Percentiles rank a stretch among this genome's conserved stretches.
Conservation (phyloP, 2,113 vertebrate genomes). For the Halcyon senegalensis region DNA sequence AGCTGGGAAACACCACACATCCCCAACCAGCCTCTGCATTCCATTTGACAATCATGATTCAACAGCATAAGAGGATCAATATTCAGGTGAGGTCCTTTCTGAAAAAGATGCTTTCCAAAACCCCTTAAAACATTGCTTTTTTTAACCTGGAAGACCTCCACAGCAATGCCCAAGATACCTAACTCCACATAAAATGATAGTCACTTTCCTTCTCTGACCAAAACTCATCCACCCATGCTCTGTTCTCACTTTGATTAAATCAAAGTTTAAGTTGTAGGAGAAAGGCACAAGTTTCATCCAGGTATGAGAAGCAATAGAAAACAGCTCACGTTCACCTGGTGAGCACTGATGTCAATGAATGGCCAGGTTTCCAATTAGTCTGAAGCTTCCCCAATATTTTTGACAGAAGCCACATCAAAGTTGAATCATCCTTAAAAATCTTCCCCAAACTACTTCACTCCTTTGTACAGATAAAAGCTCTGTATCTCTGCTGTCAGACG, state of each 20-base stretch:
- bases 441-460: not conserved
- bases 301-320: not conserved
- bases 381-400: not conserved
- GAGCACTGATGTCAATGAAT: not conserved
- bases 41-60: rapidly evolving
- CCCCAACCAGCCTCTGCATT: not conserved
- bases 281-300: not conserved
- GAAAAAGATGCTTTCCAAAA: not conserved
- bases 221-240: not conserved
- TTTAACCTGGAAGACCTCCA: not conserved
- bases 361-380: not conserved
- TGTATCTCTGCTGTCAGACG: not conserved
- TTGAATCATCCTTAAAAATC: not conserved
- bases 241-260: not conserved
- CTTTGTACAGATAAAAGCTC: not conserved
- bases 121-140: not conserved
- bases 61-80: not conserved
- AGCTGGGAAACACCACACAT: rapidly evolving
- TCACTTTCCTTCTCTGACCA: not conserved
- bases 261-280: not conserved
- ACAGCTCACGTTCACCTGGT: not conserved
- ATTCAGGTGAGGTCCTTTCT: not conserved
- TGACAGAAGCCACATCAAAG: not conserved
- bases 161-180: not conserved
- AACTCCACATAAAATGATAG: not conserved